Evolutionary conservation across 1,140 invertebrate genomes (phyloP).

Genomic region (Phthorimaea operculella): DNA sequence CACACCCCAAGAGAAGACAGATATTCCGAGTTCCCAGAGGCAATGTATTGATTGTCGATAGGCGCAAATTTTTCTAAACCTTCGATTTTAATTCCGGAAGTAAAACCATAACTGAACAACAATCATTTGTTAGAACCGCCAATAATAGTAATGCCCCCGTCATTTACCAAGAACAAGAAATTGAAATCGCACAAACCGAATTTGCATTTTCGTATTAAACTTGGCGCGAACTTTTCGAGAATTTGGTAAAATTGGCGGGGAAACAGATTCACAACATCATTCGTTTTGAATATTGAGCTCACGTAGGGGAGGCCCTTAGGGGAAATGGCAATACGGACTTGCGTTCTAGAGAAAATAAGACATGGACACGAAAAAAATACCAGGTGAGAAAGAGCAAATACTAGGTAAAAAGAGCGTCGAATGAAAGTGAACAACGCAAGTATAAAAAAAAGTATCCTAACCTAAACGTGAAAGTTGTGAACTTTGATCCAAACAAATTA

Average conservation of each 20-base stretch:
- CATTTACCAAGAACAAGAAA: background rate
- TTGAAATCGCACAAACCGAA: slow-evolving; percentile 5
- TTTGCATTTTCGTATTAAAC: slow-evolving; percentile 37
- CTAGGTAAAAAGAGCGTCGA: too few species aligned
- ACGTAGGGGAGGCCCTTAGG: slow-evolving; percentile 51
- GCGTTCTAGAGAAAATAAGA: slow-evolving; percentile 26
- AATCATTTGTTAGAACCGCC: background rate
- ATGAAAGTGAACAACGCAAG: too few species aligned
- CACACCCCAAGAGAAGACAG: too few species aligned
- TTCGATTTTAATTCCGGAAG: too few species aligned
- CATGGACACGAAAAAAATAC: too few species aligned
- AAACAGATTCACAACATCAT: slow-evolving; percentile 49
- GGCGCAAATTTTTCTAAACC: too few species aligned
- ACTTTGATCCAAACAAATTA: too few species aligned
- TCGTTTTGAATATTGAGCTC: slow-evolving; percentile 52
- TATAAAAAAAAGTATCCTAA: too few species aligned
- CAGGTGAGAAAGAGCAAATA: too few species aligned
- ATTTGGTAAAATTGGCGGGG: slow-evolving; percentile 26
- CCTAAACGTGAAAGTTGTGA: too few species aligned
- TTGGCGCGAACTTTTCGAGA: slow-evolving; percentile 29
- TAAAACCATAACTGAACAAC: background rate
- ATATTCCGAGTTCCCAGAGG: too few species aligned
- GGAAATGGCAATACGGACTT: slow-evolving; percentile 45
- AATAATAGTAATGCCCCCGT: background rate
- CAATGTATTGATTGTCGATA: too few species aligned